Conservation (phyloP, 2,113 vertebrate species). For the Pyrgilauda ruficollis region DNA sequence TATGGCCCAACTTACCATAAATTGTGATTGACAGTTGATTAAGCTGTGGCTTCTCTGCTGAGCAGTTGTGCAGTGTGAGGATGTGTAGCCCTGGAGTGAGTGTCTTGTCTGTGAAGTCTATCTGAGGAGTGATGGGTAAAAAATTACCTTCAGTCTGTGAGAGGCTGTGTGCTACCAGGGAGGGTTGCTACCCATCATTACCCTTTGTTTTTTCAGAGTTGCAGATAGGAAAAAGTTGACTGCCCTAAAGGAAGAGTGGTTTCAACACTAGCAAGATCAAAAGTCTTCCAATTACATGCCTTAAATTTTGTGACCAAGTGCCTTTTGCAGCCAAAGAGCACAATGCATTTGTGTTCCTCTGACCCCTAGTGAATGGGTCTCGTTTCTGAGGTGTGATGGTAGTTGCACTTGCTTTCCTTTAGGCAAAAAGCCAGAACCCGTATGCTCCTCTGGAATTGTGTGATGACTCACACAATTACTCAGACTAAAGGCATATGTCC, state of each 20-base stretch:
- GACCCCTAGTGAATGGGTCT: neutral
- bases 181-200: neutral
- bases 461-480: neutral
- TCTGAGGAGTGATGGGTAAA: neutral
- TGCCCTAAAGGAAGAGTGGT: neutral
- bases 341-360: neutral
- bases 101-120: neutral
- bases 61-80: neutral
- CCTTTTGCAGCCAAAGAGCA: neutral
- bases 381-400: neutral
- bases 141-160: neutral
- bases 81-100: neutral
- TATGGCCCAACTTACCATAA: neutral
- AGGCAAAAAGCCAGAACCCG: neutral
- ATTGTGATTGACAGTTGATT: neutral
- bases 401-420: neutral
- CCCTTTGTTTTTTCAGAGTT: neutral
- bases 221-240: neutral
- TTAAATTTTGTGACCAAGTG: neutral
- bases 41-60: neutral
- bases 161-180: neutral
- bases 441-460: neutral
- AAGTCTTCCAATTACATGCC: neutral
- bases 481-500: constrained; percentile 21
- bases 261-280: neutral